These are phyloP conservation scores for Pavo muticus DNA, from an alignment of 2,113 vertebrate species.

Conservation along the genomic window DNA sequence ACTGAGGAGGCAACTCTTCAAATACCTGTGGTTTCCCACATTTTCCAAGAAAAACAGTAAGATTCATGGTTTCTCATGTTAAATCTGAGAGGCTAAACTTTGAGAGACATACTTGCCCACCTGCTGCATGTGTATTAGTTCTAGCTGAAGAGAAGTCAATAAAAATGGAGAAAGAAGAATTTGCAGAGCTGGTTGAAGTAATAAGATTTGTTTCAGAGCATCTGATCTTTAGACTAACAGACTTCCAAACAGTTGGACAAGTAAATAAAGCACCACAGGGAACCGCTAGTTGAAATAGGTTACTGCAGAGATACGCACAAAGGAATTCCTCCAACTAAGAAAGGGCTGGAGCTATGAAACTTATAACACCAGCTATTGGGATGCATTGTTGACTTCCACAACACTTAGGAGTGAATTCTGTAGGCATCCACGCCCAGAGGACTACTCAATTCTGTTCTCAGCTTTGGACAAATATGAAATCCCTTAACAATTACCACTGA, in stretches of 20 bases:
- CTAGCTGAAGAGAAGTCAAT: slow-evolving; percentile 74
- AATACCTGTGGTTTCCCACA: slow-evolving; percentile 59
- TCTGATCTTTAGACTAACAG: slow-evolving; percentile 88
- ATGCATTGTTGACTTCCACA: slow-evolving; percentile 66
- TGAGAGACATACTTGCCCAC: slow-evolving; percentile 65
- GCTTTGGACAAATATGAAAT: not conserved
- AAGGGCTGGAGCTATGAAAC: slow-evolving; percentile 72
- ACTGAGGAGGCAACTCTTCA: slow-evolving; percentile 43
- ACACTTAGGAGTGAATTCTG: not conserved
- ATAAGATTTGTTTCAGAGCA: slow-evolving; percentile 89
- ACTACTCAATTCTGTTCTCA: not conserved
- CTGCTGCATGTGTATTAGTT: slow-evolving; percentile 71
- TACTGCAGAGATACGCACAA: slow-evolving; percentile 85
- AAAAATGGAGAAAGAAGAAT: slow-evolving; percentile 75
- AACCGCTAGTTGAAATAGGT: slow-evolving; percentile 84
- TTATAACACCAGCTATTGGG: slow-evolving; percentile 67
- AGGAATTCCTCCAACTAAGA: slow-evolving; percentile 81
- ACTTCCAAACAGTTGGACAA: slow-evolving; percentile 89
- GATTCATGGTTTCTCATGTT: slow-evolving; percentile 69
- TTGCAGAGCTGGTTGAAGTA: slow-evolving; percentile 84
- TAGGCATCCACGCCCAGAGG: not conserved
- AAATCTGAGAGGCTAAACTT: slow-evolving; percentile 46
- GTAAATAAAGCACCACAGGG: slow-evolving; percentile 90
- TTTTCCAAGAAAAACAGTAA: slow-evolving; percentile 73
- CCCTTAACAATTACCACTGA: not conserved